Evolutionary conservation across 2,888 invertebrate genomes (phyloP), one percentile per base, ranked within the genome.

Genomic region (Euproctis similis): DNA sequence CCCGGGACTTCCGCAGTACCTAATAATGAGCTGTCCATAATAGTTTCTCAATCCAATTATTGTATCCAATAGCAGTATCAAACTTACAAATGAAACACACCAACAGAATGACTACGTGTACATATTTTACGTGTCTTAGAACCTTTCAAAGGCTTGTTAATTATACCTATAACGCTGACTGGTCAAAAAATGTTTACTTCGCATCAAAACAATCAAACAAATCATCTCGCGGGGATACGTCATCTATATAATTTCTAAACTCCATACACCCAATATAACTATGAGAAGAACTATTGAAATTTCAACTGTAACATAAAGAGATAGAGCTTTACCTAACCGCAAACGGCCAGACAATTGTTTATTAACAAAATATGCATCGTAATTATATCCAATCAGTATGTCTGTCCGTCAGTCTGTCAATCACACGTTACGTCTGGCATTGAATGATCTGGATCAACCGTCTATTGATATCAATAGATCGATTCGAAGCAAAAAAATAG

Each of bases 361-460:
- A 53, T 55, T 62, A 66, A 64, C 65, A 74, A 76, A 81, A 76
- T 72, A 71, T 80, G 82, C 77, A 70, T 63, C 56, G 80, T 81
- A 82, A 81, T 81, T 78, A 80, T 72, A 70, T 70, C 67, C 77
- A 77, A 80, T 77, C 74, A 74, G 64, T 60, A 60, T 40, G 63
- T 54, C 70, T 66, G 77, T 72, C 77, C 53, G 70, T 77, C 77
- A 52, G 65, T 68, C 67, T 52, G 73, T 78, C 80, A 76, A 68
- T 77, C 78, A 74, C 31, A 34, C 31, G 50, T 39, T 39, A 25
- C 36, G 52, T 40, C 43, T 59, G 63, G 50, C 57, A 53, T 48
- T 59, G 63, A 59, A 50, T 46, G 59, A 69, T 67, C 68, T 62
- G 53, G 65, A 65, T 62, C 65, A 51, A 42, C 55, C 59, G 64